Percentiles rank a stretch among this genome's conserved stretches.
phyloP scores from a whole-genome alignment of 2,888 invertebrate species.

The Barypeithes pellucidus region DNA sequence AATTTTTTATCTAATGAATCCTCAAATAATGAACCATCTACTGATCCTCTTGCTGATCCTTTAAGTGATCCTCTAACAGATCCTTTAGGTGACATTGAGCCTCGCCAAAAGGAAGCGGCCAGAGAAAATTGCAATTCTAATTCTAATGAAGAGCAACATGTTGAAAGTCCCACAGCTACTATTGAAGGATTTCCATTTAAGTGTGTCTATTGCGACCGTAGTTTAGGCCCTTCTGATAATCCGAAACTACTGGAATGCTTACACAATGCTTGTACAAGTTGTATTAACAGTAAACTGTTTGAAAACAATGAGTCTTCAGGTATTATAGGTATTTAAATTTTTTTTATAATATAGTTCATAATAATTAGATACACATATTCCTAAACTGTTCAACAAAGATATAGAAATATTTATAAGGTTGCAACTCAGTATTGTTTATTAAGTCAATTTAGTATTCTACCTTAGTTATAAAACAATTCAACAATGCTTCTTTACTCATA shows the following conservation, averaged over 20 bases:
- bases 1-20: slow-evolving; percentile 48
- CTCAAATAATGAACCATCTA: slow-evolving; percentile 29
- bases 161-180: slow-evolving; percentile 68
- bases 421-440: too few species aligned
- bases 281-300: slow-evolving; percentile 80
- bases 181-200: slow-evolving; percentile 67
- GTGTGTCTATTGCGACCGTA: slow-evolving; percentile 71
- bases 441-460: too few species aligned
- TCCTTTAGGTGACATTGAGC: slow-evolving; percentile 21
- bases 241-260: slow-evolving; percentile 92
- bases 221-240: slow-evolving; percentile 74
- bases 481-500: not conserved
- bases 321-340: slow-evolving; percentile 35
- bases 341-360: too few species aligned
- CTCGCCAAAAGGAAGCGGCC: slow-evolving; percentile 25
- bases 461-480: not conserved
- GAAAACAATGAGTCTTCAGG: slow-evolving; percentile 69
- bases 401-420: too few species aligned
- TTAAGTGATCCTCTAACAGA: slow-evolving; percentile 31
- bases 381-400: too few species aligned
- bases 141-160: slow-evolving; percentile 62
- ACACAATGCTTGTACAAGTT: slow-evolving; percentile 87
- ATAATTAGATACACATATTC: too few species aligned
- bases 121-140: slow-evolving; percentile 46
- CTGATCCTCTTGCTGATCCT: slow-evolving; percentile 35